Percentiles rank a stretch among this genome's conserved stretches.
Conservation (phyloP, 2,113 vertebrate genomes). For the Leptobrachium leishanense region DNA sequence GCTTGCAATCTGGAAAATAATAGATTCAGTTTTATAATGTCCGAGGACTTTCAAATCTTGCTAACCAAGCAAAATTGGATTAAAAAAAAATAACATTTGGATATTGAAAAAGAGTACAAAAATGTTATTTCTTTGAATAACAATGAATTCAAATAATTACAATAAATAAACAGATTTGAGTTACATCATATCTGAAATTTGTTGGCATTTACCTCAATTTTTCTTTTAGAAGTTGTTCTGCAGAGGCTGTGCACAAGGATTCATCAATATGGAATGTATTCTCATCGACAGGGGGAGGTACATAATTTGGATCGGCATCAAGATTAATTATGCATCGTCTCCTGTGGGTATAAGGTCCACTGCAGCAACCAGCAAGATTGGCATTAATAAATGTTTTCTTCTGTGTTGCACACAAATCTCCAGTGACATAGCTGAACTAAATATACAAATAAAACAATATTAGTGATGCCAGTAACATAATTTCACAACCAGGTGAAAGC, state of each 20-base stretch:
- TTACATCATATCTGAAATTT: no score
- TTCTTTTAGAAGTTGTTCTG: conserved; percentile 32
- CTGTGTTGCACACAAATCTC: conserved; percentile 63
- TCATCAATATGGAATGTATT: conserved; percentile 57
- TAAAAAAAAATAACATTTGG: no score
- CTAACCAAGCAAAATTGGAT: no score
- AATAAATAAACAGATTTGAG: no score
- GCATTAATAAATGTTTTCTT: conserved; percentile 59
- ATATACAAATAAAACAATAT: conserved; percentile 6
- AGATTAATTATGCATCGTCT: conserved; percentile 64
- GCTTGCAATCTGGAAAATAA: conserved; percentile 57
- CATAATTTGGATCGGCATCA: conserved; percentile 58
- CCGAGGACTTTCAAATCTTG: background rate
- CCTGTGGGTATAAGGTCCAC: conserved; percentile 55
- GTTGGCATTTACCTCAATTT: conserved; percentile 52
- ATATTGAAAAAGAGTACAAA: no score
- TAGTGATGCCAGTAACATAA: no score
- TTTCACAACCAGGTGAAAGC: no score
- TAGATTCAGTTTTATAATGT: background rate
- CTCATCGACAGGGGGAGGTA: conserved; percentile 56
- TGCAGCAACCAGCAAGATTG: conserved; percentile 62
- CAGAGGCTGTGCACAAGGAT: conserved; percentile 51
- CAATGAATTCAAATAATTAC: no score
- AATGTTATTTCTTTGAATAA: no score
- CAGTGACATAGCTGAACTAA: conserved; percentile 62